These are phyloP conservation scores for Neria commutata DNA, from an alignment of 2,888 invertebrate species.

Conservation along the genomic window DNA sequence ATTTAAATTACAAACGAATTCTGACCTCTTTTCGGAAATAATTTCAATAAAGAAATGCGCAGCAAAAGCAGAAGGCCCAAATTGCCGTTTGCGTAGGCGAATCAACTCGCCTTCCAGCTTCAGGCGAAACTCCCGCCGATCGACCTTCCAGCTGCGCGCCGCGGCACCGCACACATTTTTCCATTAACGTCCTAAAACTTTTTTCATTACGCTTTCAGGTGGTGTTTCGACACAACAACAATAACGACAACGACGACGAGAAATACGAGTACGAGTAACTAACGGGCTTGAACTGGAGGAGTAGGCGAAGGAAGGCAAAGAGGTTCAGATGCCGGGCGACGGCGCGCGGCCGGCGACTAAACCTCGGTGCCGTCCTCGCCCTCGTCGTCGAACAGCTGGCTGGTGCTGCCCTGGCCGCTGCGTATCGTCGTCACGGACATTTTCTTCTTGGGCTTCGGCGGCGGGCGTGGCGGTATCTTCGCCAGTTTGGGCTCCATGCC, in stretches of 20 bases:
- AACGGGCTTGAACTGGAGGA: not conserved
- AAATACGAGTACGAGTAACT: not conserved
- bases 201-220: conserved; percentile 1
- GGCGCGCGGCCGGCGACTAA: conserved; percentile 59
- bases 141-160: not conserved
- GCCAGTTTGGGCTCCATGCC: conserved; percentile 51
- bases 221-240: too few species aligned
- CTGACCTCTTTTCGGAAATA: too few species aligned
- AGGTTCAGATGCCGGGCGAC: not conserved
- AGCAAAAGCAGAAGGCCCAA: too few species aligned
- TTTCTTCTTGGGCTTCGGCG: conserved; percentile 84
- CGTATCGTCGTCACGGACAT: conserved; percentile 71
- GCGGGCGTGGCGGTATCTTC: conserved; percentile 82
- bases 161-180: not conserved
- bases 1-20: too few species aligned
- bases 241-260: too few species aligned
- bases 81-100: too few species aligned
- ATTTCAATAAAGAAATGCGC: too few species aligned
- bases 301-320: not conserved
- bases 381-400: conserved; percentile 84
- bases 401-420: conserved; percentile 64
- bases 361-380: conserved; percentile 90
- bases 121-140: too few species aligned
- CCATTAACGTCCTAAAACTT: not conserved
- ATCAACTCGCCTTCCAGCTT: too few species aligned